These are phyloP conservation scores for Mycetomoellerius zeteki DNA, from an alignment of 1,140 invertebrate species.

Conservation along the genomic window DNA sequence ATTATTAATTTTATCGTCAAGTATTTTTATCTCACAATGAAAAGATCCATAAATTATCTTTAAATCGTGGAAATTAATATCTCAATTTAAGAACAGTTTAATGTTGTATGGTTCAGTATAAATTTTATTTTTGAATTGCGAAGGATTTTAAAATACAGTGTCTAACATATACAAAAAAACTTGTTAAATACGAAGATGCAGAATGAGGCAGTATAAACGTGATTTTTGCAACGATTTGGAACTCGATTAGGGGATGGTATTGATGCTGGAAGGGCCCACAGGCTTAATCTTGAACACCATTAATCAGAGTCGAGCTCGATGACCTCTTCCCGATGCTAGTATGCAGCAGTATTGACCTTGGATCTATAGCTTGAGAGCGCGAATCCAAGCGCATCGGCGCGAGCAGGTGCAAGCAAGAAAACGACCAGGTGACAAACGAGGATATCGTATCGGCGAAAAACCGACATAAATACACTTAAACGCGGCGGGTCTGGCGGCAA, in stretches of 20 bases:
- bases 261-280: conserved; percentile 52
- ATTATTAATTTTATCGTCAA: not conserved
- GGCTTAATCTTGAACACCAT: conserved; percentile 73
- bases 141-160: not conserved
- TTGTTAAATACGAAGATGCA: not conserved
- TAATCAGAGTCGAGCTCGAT: conserved; percentile 80
- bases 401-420: conserved; percentile 65
- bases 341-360: conserved; percentile 69
- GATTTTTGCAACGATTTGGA: conserved; percentile 11
- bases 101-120: not conserved
- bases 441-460: conserved; percentile 60
- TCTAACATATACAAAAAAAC: not conserved
- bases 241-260: conserved; percentile 8
- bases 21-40: not conserved
- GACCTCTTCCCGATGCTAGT: conserved; percentile 61
- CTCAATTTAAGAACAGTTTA: not conserved
- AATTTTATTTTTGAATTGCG: not conserved
- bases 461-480: conserved; percentile 58
- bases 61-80: not conserved
- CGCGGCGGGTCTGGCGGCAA: not conserved
- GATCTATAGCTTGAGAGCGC: conserved; percentile 64
- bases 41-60: not conserved
- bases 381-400: conserved; percentile 54
- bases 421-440: conserved; percentile 67
- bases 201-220: not conserved